phyloP scores from a whole-genome alignment of 2,888 invertebrate genomes.

The Amphiduros pacificus region DNA sequence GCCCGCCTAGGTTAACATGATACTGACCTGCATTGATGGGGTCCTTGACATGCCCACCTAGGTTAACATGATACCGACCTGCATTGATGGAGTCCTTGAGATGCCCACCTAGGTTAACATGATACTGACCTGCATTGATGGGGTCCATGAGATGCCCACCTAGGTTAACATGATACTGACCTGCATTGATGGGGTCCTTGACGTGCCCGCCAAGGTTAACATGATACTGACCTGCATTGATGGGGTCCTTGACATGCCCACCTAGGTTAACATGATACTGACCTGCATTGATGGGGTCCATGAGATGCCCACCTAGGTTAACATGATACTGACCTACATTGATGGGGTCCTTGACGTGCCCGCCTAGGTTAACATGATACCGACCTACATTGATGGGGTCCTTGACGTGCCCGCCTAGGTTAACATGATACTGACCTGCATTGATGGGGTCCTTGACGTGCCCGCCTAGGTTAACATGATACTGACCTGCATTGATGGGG shows the following conservation, averaged over 20 bases:
- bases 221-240: conserved; percentile 50
- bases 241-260: conserved; percentile 46
- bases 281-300: conserved; percentile 50
- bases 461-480: conserved; percentile 45
- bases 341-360: too few relatives aligned
- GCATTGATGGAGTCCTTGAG: too few relatives aligned
- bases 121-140: conserved; percentile 47
- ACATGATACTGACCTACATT: too few relatives aligned
- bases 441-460: conserved; percentile 45
- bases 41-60: conserved; percentile 44
- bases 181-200: conserved; percentile 47
- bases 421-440: too few relatives aligned
- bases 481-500: conserved; percentile 49
- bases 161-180: too few relatives aligned
- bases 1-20: too few relatives aligned
- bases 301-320: conserved; percentile 42
- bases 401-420: too few relatives aligned
- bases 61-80: too few relatives aligned
- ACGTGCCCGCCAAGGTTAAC: conserved; percentile 45
- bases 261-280: too few relatives aligned
- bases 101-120: too few relatives aligned
- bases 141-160: conserved; percentile 47
- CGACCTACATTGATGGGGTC: too few relatives aligned
- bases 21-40: conserved; percentile 51
- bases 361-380: too few relatives aligned